phyloP scores from a whole-genome alignment of 2,888 invertebrate species.

The Nyleta sp. region DNA sequence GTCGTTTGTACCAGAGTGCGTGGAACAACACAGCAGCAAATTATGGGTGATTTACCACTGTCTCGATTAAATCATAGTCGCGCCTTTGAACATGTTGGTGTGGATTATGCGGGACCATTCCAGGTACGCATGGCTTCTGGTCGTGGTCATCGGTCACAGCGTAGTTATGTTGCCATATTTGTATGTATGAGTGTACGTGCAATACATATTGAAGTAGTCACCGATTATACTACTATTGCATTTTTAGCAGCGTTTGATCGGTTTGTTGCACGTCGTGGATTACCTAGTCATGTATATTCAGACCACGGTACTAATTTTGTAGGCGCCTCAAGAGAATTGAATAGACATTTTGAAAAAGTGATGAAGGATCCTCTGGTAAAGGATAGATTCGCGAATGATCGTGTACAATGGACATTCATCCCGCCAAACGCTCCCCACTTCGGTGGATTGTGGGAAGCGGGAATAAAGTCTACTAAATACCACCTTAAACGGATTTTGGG shows the following conservation, averaged over 20 bases:
- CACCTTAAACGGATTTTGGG: not conserved
- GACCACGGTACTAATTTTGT: slow-evolving; percentile 51
- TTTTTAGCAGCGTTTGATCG: slow-evolving; percentile 22
- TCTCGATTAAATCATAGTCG: slow-evolving; percentile 15
- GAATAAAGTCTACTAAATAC: slow-evolving; percentile 8
- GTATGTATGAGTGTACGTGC: slow-evolving; percentile 18
- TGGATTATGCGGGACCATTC: slow-evolving; percentile 69
- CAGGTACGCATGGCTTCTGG: slow-evolving; percentile 45
- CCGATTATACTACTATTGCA: not conserved
- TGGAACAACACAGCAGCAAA: slow-evolving; percentile 26
- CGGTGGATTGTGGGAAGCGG: slow-evolving; percentile 6
- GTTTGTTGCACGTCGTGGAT: slow-evolving; percentile 15
- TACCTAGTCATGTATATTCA: slow-evolving; percentile 26
- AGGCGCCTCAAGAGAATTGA: slow-evolving; percentile 40
- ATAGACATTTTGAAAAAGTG: slow-evolving; percentile 20
- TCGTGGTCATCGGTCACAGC: slow-evolving; percentile 34
- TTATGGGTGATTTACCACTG: slow-evolving; percentile 68
- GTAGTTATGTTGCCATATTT: slow-evolving; percentile 22
- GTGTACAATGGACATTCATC: slow-evolving; percentile 32
- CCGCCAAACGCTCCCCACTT: slow-evolving; percentile 25
- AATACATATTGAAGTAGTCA: slow-evolving; percentile 12
- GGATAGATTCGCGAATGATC: not conserved
- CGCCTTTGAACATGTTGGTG: slow-evolving; percentile 58
- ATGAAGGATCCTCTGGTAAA: not conserved
- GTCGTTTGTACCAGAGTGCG: slow-evolving; percentile 26